phyloP scores from a whole-genome alignment of 2,113 vertebrate species.

The Tapirus terrestris region DNA sequence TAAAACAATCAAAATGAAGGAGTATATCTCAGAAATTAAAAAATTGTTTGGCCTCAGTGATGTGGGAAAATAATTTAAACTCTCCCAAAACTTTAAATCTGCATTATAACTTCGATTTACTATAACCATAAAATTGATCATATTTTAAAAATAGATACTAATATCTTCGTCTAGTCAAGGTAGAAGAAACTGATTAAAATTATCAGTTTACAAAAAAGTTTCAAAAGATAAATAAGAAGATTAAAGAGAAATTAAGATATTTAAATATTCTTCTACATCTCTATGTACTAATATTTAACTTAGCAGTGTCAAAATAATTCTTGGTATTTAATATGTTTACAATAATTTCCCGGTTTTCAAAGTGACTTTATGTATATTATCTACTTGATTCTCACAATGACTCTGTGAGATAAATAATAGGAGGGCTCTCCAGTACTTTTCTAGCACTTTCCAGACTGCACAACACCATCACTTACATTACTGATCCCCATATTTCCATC shows the following conservation, averaged over 20 bases:
- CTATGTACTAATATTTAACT: not conserved
- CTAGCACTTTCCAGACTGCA: not conserved
- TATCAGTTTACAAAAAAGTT: not conserved
- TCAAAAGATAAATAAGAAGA: not conserved
- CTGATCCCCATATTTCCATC: not conserved
- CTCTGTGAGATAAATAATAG: not conserved
- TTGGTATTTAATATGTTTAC: not conserved
- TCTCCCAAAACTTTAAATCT: not conserved
- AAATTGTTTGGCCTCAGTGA: not conserved
- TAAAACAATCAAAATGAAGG: not conserved
- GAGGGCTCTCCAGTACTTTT: not conserved
- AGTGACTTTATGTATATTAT: not conserved
- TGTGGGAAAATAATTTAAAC: not conserved
- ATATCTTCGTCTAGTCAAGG: not conserved
- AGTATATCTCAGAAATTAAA: not conserved
- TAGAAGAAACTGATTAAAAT: slow-evolving; percentile 21
- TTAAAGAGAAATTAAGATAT: not conserved
- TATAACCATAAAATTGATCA: not conserved
- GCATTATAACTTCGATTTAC: not conserved
- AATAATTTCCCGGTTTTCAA: not conserved
- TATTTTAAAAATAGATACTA: not conserved
- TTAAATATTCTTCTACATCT: not conserved
- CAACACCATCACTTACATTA: not conserved
- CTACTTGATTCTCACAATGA: not conserved
- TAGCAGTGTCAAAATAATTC: not conserved